Base-by-base conservation (phyloP, 2,888 invertebrate species). In the Tolmerus cingulatus region DNA sequence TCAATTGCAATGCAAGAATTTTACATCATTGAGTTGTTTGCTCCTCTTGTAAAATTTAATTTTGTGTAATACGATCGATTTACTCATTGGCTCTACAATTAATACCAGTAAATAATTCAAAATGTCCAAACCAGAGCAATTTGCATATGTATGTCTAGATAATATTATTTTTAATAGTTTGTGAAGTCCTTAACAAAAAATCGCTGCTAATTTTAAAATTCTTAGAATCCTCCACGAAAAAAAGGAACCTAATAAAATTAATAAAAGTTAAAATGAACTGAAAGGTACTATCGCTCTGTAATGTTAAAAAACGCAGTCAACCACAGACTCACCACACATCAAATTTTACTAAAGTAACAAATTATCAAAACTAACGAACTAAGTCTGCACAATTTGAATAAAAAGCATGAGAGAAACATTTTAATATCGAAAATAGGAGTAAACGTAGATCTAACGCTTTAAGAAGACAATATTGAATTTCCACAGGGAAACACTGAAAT, bases 401-500 rank as follows among this genome's bases (percentile, higher is more conserved):
- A 84, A 57, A 37, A 23, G 66, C 66, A 66, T 23, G 66, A 19
- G 66, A 66, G 12, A 66, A 85, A 74, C 74, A 34, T 46, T 74
- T 46, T 74, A 85, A 66, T 37, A 85, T 74, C 16, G 74, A 74
- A 74, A 19, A 85, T 74, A 74, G 37, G 66, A 74, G 30, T 46
- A 85, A 74, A 43, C 51, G 43, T 85, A 85, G 85, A 85, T 85
- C 27, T 74, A 85, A 85, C 46, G 85, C 85, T 85, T 85, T 85
- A 85, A 85, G 74, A 85, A 34, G 85, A 85, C 85, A 85, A 85
- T 85, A 85, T 85, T 85, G 23, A 85, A 74, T 79, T 79, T 85
- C 74, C 74, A 85, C 43, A 74, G 46, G 85, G 85, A 85, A 57
- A 74, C 74, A 85, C 74, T 74, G 74, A 85, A 85, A 85, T 46